These are phyloP conservation scores for Coracopsis vasa DNA, from an alignment of 2,113 vertebrate species.

Conservation along the genomic window DNA sequence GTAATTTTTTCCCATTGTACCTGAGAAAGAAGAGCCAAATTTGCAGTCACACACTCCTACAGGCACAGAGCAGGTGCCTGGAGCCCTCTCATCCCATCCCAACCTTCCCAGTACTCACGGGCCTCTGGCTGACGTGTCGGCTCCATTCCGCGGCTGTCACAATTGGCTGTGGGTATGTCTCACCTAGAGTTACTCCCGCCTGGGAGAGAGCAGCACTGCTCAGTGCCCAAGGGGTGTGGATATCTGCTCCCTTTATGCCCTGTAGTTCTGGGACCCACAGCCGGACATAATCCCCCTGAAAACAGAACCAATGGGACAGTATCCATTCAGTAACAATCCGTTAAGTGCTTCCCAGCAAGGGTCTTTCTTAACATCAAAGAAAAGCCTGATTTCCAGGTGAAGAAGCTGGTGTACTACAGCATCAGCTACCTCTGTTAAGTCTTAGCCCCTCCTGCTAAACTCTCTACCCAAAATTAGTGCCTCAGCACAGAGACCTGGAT, in stretches of 20 bases:
- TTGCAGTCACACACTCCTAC: not conserved
- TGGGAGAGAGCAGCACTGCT: constrained; percentile 64
- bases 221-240: constrained; percentile 80
- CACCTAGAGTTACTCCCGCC: constrained; percentile 63
- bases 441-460: not conserved
- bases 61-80: not conserved
- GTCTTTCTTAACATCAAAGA: not conserved
- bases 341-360: not conserved
- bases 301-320: not conserved
- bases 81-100: not conserved
- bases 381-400: not conserved
- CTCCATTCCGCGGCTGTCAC: constrained; percentile 80
- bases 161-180: constrained; percentile 78
- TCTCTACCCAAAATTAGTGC: not conserved
- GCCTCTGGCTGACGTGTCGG: constrained; percentile 71
- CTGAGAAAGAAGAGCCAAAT: not conserved
- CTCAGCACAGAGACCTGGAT: not conserved
- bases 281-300: constrained; percentile 79
- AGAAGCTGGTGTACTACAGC: not conserved
- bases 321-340: not conserved
- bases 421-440: not conserved
- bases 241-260: constrained; percentile 68
- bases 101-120: constrained; percentile 55
- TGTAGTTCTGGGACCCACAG: constrained; percentile 81
- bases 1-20: not conserved